Conservation (phyloP, 1,140 invertebrate genomes). For the Drosophila pachea region DNA sequence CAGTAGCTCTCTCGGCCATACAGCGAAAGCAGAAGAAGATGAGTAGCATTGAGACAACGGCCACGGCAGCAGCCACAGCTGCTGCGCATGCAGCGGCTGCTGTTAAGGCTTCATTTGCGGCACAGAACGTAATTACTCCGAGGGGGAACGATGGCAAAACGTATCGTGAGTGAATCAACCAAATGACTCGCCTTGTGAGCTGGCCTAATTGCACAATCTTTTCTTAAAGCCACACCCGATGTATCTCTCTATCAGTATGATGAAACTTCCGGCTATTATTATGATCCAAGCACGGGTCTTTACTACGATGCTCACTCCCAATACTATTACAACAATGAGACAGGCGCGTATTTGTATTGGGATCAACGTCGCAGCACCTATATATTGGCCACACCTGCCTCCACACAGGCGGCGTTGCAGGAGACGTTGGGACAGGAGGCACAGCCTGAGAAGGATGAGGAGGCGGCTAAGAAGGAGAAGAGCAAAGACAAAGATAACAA, state of each 20-base stretch:
- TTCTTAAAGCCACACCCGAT: slow-evolving; percentile 88
- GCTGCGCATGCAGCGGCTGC: slow-evolving; percentile 67
- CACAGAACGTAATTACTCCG: slow-evolving; percentile 74
- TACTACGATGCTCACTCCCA: slow-evolving; percentile 98
- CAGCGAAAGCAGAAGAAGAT: slow-evolving; percentile 78
- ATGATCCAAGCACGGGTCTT: slow-evolving; percentile 93
- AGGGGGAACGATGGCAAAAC: slow-evolving; percentile 84
- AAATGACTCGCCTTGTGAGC: not conserved
- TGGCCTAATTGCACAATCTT: slow-evolving; percentile 1
- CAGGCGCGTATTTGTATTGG: slow-evolving; percentile 97
- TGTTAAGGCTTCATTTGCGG: slow-evolving; percentile 60
- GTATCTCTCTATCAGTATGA: slow-evolving; percentile 95
- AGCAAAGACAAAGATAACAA: slow-evolving; percentile 72
- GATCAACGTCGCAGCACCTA: slow-evolving; percentile 90
- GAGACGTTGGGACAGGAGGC: slow-evolving; percentile 55
- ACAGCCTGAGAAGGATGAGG: slow-evolving; percentile 52
- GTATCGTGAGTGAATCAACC: slow-evolving; percentile 81
- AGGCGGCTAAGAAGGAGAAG: slow-evolving; percentile 79
- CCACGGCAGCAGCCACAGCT: slow-evolving; percentile 69
- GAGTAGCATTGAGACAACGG: slow-evolving; percentile 65
- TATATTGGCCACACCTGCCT: slow-evolving; percentile 84
- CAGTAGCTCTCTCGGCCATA: slow-evolving; percentile 93
- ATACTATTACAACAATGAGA: slow-evolving; percentile 95
- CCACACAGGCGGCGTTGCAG: slow-evolving; percentile 78
- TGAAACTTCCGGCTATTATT: slow-evolving; percentile 97